Evolutionary conservation across 2,888 invertebrate species (phyloP).

Genomic region (Temnothorax ravouxi): DNA sequence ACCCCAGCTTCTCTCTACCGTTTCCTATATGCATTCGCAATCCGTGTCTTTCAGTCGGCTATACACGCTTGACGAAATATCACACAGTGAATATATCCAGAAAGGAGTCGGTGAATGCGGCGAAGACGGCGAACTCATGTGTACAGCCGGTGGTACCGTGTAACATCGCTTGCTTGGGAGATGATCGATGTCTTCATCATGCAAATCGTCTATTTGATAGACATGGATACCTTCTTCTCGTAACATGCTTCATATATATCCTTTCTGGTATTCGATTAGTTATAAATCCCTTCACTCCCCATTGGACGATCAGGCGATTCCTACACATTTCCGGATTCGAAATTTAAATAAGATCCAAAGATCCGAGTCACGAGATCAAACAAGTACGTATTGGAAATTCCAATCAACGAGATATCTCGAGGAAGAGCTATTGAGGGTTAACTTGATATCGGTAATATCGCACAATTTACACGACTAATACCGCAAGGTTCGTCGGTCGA

Average conservation of each 20-base stretch:
- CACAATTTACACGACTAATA: slow-evolving; percentile 8
- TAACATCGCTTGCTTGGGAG: slow-evolving; percentile 29
- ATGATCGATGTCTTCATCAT: slow-evolving; percentile 47
- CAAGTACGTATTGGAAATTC: slow-evolving; percentile 4
- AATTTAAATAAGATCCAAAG: slow-evolving; percentile 16
- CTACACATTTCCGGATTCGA: background rate
- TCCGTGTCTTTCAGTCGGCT: slow-evolving; percentile 79
- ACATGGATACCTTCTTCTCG: background rate
- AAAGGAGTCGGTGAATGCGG: slow-evolving; percentile 54
- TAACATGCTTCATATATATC: slow-evolving; percentile 11
- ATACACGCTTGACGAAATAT: slow-evolving; percentile 81
- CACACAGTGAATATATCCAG: slow-evolving; percentile 73
- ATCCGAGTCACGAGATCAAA: background rate
- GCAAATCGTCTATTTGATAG: slow-evolving; percentile 37
- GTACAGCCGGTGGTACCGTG: slow-evolving; percentile 11
- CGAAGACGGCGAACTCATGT: slow-evolving; percentile 54
- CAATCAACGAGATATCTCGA: background rate
- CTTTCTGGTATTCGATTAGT: slow-evolving; percentile 5
- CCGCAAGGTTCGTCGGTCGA: slow-evolving; percentile 13
- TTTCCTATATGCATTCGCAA: slow-evolving; percentile 76
- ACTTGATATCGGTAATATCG: slow-evolving; percentile 12
- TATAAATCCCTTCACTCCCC: background rate
- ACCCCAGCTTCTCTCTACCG: slow-evolving; percentile 68
- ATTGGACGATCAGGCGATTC: background rate
- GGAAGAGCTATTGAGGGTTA: background rate